Conservation (phyloP, 2,113 vertebrate genomes). For the Atrichornis clamosus region DNA sequence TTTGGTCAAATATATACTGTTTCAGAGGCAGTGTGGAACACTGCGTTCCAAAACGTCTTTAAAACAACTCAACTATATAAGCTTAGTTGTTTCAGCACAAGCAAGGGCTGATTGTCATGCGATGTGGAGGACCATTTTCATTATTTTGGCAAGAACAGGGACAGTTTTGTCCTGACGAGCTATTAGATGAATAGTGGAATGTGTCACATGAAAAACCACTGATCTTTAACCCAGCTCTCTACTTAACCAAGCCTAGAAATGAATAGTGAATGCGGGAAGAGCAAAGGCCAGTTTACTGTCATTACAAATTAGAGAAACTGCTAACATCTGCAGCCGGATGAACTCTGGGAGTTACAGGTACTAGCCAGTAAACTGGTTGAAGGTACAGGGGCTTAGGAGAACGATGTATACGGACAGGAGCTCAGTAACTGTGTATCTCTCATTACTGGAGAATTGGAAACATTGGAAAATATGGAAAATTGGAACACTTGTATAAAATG, state of each 20-base stretch:
- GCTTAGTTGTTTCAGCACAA: constrained; percentile 61
- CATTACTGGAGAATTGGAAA: background rate
- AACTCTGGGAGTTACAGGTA: constrained; percentile 74
- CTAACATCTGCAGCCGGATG: constrained; percentile 71
- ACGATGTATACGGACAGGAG: background rate
- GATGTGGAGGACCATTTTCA: constrained; percentile 83
- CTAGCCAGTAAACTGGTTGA: constrained; percentile 36
- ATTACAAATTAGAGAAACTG: constrained; percentile 79
- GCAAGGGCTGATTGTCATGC: constrained; percentile 89
- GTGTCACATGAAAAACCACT: constrained; percentile 91
- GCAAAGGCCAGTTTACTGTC: constrained; percentile 82
- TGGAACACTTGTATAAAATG: background rate
- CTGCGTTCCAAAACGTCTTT: constrained; percentile 18
- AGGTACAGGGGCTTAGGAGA: constrained; percentile 12
- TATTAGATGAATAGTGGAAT: constrained; percentile 86
- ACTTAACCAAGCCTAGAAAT: constrained; percentile 78
- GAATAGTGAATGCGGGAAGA: constrained; percentile 77
- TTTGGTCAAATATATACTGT: background rate
- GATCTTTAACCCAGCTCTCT: constrained; percentile 80
- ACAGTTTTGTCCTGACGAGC: constrained; percentile 90
- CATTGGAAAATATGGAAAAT: background rate
- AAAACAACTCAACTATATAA: constrained; percentile 63
- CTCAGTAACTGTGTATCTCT: background rate
- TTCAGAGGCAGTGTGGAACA: background rate
- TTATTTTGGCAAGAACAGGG: constrained; percentile 89